A percentile compares a stretch with the other conserved stretches of the same genome.
phyloP scores from a whole-genome alignment of 2,888 invertebrate species.

The Temnothorax rugatulus region DNA sequence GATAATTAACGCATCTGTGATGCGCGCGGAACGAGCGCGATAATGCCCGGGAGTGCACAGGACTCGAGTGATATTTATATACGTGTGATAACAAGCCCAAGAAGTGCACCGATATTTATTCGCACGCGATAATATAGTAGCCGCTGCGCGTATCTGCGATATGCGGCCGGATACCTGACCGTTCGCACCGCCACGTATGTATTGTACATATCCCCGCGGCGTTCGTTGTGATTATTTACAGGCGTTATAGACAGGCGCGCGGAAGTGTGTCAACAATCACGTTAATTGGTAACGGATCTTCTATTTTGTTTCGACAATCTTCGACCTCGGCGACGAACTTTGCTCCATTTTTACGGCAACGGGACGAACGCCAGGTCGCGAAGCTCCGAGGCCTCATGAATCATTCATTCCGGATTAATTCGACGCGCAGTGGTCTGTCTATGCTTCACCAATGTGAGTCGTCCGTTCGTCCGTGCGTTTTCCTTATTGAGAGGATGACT shows the following conservation, averaged over 20 bases:
- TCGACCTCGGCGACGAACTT: background rate
- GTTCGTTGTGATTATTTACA: conserved; percentile 9
- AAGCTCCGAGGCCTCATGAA: conserved; percentile 44
- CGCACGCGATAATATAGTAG: conserved; percentile 20
- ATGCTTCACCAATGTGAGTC: background rate
- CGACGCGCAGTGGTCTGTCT: conserved; percentile 43
- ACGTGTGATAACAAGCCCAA: conserved; percentile 34
- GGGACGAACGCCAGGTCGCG: background rate
- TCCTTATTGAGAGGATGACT: conserved; percentile 20
- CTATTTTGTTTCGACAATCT: background rate
- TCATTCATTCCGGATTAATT: conserved; percentile 58
- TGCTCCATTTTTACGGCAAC: conserved; percentile 5
- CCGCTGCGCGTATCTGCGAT: background rate
- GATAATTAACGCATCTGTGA: conserved; percentile 37
- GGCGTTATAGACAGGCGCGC: background rate
- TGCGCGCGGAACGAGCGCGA: conserved; percentile 9
- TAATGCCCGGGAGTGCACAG: conserved; percentile 22
- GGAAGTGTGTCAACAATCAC: conserved; percentile 14
- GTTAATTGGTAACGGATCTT: conserved; percentile 8
- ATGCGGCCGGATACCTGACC: conserved; percentile 21
- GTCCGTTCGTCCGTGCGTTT: conserved; percentile 10
- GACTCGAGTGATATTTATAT: conserved; percentile 49
- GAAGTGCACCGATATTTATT: conserved; percentile 42
- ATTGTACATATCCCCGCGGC: background rate
- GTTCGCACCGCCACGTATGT: background rate